A percentile compares a stretch with the other conserved stretches of the same genome.
Conservation (phyloP, 1,140 invertebrate species). For the Temnothorax longispinosus region DNA sequence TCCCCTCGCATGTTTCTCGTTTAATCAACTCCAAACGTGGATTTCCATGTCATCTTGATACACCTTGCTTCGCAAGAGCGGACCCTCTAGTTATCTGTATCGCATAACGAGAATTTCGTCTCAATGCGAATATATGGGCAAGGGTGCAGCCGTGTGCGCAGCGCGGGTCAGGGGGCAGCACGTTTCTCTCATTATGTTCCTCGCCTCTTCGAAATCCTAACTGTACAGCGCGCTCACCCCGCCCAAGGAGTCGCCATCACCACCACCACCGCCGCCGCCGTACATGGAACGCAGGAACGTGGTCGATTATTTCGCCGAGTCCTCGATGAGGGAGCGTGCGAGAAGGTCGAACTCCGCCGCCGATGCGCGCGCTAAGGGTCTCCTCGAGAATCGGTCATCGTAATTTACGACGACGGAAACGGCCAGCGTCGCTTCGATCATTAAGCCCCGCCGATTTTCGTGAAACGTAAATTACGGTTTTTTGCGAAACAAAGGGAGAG, state of each 20-base stretch:
- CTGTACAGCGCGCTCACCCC: conserved; percentile 79
- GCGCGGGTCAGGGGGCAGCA: conserved; percentile 78
- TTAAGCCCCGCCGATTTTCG: background rate
- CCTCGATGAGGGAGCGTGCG: conserved; percentile 67
- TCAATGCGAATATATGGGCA: conserved; percentile 47
- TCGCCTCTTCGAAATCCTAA: conserved; percentile 79
- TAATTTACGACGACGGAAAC: conserved; percentile 62
- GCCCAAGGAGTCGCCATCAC: conserved; percentile 73
- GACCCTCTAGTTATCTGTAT: conserved; percentile 15
- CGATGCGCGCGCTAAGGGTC: conserved; percentile 49
- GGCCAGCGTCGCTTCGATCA: conserved; percentile 25
- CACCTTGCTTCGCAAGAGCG: background rate
- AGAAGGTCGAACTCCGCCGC: conserved; percentile 63
- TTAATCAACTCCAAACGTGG: conserved; percentile 51
- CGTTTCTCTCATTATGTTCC: conserved; percentile 80
- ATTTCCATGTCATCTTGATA: conserved; percentile 46
- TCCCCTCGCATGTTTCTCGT: conserved; percentile 30
- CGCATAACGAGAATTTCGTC: conserved; percentile 58
- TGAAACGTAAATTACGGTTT: conserved; percentile 19
- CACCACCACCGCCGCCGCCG: conserved; percentile 23
- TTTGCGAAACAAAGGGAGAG: background rate
- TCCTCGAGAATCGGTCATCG: conserved; percentile 59
- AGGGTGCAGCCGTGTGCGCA: conserved; percentile 52
- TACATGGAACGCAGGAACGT: conserved; percentile 70
- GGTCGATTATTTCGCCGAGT: conserved; percentile 71